phyloP scores from a whole-genome alignment of 2,797 vertebrate species.

The Clarias laeviceps region DNA sequence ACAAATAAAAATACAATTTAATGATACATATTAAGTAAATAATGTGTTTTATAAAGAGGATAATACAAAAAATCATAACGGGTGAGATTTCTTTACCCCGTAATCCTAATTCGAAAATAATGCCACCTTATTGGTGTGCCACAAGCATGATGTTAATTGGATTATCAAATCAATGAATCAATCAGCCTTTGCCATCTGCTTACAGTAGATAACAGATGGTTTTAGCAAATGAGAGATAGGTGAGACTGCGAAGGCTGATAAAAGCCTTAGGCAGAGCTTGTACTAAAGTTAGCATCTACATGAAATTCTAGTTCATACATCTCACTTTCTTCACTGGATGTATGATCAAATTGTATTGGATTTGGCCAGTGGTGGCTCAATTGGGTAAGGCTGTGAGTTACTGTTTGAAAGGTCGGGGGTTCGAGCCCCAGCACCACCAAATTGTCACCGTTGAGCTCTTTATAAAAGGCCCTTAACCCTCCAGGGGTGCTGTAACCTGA shows the following conservation, averaged over 20 bases:
- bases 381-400: no score
- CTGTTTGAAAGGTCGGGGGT: no score
- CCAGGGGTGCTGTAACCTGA: no score
- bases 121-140: conserved; percentile 38
- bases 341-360: not conserved
- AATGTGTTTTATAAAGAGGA: not conserved
- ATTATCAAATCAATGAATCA: conserved; percentile 56
- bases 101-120: conserved; percentile 23
- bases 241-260: conserved; percentile 31
- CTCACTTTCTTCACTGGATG: not conserved
- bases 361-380: not conserved
- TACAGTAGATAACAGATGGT: conserved; percentile 47
- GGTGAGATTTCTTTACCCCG: conserved; percentile 22
- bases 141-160: conserved; percentile 44
- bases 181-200: conserved; percentile 53
- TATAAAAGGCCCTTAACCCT: no score
- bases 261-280: conserved; percentile 17
- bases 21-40: not conserved
- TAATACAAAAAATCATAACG: conserved; percentile 13
- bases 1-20: not conserved
- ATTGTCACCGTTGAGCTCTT: no score
- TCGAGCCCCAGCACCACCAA: no score
- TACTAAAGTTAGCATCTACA: not conserved
- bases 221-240: conserved; percentile 44
- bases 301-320: conserved; percentile 27